These are phyloP conservation scores for Numida meleagris DNA, from an alignment of 2,113 vertebrate genomes.

Conservation along the genomic window DNA sequence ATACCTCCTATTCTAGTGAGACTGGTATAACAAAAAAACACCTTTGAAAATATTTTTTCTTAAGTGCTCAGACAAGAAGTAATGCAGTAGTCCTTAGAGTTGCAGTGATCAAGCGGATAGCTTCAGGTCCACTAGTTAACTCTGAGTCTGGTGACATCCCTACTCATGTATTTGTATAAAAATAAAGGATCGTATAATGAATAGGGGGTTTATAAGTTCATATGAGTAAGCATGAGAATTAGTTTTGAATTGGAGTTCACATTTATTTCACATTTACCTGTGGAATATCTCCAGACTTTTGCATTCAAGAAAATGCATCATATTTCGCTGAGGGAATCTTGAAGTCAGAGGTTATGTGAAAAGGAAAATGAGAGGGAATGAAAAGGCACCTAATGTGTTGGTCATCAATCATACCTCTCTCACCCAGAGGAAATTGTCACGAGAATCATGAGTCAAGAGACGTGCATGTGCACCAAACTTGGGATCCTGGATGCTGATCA, in stretches of 20 bases:
- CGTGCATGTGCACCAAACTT: fast-evolving
- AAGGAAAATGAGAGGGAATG: fast-evolving
- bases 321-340: neutral
- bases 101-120: neutral
- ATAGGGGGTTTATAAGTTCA: neutral
- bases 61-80: neutral
- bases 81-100: conserved; percentile 26
- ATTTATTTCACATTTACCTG: neutral
- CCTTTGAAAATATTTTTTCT: neutral
- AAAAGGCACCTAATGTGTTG: neutral
- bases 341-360: neutral
- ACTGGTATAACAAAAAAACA: neutral
- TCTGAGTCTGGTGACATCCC: neutral
- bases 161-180: neutral
- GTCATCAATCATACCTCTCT: neutral
- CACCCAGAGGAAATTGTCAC: neutral
- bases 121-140: neutral
- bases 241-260: neutral
- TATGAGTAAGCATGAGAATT: neutral
- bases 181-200: neutral
- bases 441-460: neutral
- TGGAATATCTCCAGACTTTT: neutral
- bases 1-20: neutral
- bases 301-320: fast-evolving
- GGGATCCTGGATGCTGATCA: neutral